These are phyloP conservation scores for Argyrosomus regius DNA, from an alignment of 2,797 vertebrate genomes.

Conservation along the genomic window DNA sequence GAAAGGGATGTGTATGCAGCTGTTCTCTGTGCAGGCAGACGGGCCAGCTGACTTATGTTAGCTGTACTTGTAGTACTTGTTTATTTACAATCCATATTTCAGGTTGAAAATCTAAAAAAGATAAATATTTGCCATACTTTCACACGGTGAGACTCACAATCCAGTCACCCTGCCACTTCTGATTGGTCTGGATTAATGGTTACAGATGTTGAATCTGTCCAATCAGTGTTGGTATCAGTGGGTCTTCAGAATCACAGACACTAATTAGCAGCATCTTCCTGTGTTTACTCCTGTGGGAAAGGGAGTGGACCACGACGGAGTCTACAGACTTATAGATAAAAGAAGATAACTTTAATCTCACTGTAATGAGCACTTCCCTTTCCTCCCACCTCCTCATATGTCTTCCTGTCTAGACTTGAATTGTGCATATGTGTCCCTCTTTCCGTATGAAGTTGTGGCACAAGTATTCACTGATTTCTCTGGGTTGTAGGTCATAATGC, in stretches of 20 bases:
- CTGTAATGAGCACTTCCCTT: slow-evolving; percentile 82
- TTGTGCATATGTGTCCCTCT: slow-evolving; percentile 35
- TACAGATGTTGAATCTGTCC: slow-evolving; percentile 40
- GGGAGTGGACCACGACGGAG: slow-evolving; percentile 74
- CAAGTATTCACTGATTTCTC: background rate
- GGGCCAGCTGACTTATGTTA: too few relatives aligned
- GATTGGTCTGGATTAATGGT: slow-evolving; percentile 35
- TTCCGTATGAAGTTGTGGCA: slow-evolving; percentile 38
- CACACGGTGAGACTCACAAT: slow-evolving; percentile 3
- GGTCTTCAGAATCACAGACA: slow-evolving; percentile 73
- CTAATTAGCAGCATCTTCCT: slow-evolving; percentile 85
- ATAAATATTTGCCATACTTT: slow-evolving; percentile 7
- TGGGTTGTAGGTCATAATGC: background rate
- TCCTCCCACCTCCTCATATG: slow-evolving; percentile 73
- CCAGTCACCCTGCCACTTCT: background rate
- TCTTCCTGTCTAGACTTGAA: slow-evolving; percentile 86
- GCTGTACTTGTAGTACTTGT: too few relatives aligned
- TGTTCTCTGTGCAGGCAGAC: too few relatives aligned
- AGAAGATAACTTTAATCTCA: slow-evolving; percentile 84
- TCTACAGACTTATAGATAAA: slow-evolving; percentile 81
- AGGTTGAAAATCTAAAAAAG: background rate
- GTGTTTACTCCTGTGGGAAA: slow-evolving; percentile 85
- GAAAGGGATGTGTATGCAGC: too few relatives aligned
- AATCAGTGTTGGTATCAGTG: slow-evolving; percentile 44
- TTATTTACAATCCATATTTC: too few relatives aligned